Conservation (phyloP, 2,113 vertebrate genomes). For the Puntigrus tetrazona region DNA sequence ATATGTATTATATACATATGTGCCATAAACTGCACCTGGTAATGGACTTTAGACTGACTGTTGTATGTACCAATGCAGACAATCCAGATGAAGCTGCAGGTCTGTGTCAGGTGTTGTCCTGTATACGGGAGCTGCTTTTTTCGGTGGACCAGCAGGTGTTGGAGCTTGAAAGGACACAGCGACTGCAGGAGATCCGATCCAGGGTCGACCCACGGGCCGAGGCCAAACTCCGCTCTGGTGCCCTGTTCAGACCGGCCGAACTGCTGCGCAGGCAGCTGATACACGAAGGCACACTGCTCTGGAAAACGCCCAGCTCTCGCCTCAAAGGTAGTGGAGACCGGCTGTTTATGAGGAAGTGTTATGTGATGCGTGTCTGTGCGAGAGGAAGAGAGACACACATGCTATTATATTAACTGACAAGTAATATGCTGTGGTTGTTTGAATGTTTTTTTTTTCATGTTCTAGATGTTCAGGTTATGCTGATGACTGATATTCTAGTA, state of each 20-base stretch:
- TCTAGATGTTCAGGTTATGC: slow-evolving; percentile 85
- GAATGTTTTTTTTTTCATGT: slow-evolving; percentile 20
- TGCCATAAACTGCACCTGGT: background rate
- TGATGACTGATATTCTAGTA: slow-evolving; percentile 90
- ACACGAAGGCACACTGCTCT: slow-evolving; percentile 85
- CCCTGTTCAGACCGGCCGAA: slow-evolving; percentile 81
- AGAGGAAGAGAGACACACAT: background rate
- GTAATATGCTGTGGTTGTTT: background rate
- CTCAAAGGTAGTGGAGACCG: slow-evolving; percentile 80
- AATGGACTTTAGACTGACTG: background rate
- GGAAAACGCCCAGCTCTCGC: slow-evolving; percentile 82
- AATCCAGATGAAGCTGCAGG: slow-evolving; percentile 78
- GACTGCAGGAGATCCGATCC: slow-evolving; percentile 84
- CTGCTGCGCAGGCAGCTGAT: slow-evolving; percentile 82
- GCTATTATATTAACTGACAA: background rate
- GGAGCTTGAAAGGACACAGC: slow-evolving; percentile 79
- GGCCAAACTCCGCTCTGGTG: slow-evolving; percentile 72
- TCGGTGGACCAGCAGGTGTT: slow-evolving; percentile 86
- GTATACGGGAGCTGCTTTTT: slow-evolving; percentile 82
- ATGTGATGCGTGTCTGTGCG: background rate
- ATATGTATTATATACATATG: background rate
- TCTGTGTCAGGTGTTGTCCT: slow-evolving; percentile 72
- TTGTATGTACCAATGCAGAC: slow-evolving; percentile 68
- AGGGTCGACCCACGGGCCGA: slow-evolving; percentile 79
- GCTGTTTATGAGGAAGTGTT: slow-evolving; percentile 14